These are phyloP conservation scores for Cerastis rubricosa DNA, from an alignment of 2,888 invertebrate species.

Conservation along the genomic window DNA sequence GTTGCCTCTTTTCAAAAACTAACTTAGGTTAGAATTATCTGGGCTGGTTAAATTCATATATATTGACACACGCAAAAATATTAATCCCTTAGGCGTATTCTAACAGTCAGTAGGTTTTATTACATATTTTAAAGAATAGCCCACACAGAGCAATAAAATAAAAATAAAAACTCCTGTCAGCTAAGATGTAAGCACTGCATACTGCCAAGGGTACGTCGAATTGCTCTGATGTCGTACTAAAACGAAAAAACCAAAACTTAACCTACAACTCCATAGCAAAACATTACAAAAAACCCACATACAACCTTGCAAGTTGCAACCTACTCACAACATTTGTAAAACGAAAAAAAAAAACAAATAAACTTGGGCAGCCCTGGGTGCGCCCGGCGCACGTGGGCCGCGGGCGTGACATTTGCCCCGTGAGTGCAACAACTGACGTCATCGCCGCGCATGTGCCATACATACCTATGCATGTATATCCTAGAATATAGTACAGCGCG, in stretches of 20 bases:
- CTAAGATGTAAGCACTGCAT: neutral
- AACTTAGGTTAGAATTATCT: neutral
- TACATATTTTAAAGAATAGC: neutral
- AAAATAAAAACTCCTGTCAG: neutral
- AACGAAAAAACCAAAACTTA: neutral
- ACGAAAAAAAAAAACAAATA: constrained; percentile 31
- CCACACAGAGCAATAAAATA: neutral
- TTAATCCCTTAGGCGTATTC: neutral
- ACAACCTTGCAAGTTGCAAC: constrained; percentile 34
- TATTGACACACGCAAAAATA: neutral
- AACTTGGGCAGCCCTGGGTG: constrained; percentile 63
- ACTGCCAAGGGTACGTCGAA: neutral
- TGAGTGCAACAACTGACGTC: constrained; percentile 81
- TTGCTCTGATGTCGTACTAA: neutral
- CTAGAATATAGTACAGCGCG: neutral
- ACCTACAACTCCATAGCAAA: constrained; percentile 11
- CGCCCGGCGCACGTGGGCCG: constrained; percentile 81
- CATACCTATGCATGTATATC: constrained; percentile 24
- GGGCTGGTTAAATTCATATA: neutral
- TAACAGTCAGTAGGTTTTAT: neutral
- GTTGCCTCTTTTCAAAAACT: constrained; percentile 32
- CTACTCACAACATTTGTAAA: constrained; percentile 21
- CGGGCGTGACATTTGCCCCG: constrained; percentile 86
- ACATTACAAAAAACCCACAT: constrained; percentile 25
- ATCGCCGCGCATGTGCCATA: constrained; percentile 75